A percentile compares a stretch with the other conserved stretches of the same genome.
These are phyloP conservation scores for Silurus meridionalis DNA, from an alignment of 2,113 vertebrate genomes.

Conservation along the genomic window DNA sequence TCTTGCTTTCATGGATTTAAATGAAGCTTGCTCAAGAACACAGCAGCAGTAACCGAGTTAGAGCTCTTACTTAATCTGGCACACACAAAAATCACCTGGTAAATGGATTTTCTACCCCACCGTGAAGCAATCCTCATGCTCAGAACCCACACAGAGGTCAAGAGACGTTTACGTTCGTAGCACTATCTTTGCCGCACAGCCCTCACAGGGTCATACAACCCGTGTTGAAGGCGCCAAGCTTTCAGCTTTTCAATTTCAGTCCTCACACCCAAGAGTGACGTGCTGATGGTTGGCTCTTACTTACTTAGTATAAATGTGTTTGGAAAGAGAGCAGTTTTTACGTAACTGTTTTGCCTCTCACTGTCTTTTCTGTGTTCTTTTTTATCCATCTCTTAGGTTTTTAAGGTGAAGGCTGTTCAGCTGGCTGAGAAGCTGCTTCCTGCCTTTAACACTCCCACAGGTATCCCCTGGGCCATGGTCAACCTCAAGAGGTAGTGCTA, in stretches of 20 bases:
- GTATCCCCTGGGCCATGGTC: slow-evolving; percentile 99
- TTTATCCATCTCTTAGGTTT: slow-evolving; percentile 75
- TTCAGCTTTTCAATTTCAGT: too few species aligned
- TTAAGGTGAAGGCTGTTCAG: slow-evolving; percentile 96
- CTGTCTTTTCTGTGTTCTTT: slow-evolving; percentile 3
- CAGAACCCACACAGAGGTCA: neutral
- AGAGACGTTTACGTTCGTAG: neutral
- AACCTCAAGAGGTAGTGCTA: slow-evolving; percentile 91
- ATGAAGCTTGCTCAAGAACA: slow-evolving; percentile 46
- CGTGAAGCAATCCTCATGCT: neutral
- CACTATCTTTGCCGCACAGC: neutral
- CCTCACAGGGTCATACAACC: neutral
- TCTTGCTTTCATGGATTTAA: slow-evolving; percentile 43
- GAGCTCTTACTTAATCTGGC: slow-evolving; percentile 33
- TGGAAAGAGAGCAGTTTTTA: neutral
- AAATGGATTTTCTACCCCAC: neutral
- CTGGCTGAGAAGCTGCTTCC: slow-evolving; percentile 95
- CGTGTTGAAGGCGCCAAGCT: neutral
- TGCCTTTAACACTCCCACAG: slow-evolving; percentile 97
- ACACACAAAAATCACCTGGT: slow-evolving; percentile 9
- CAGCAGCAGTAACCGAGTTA: slow-evolving; percentile 14
- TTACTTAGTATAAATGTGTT: neutral
- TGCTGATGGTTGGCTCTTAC: neutral
- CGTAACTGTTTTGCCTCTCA: neutral
- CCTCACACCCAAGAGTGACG: neutral